Base-by-base conservation (phyloP, 2,797 vertebrate genomes). In the Rousettus madagascariensis region DNA sequence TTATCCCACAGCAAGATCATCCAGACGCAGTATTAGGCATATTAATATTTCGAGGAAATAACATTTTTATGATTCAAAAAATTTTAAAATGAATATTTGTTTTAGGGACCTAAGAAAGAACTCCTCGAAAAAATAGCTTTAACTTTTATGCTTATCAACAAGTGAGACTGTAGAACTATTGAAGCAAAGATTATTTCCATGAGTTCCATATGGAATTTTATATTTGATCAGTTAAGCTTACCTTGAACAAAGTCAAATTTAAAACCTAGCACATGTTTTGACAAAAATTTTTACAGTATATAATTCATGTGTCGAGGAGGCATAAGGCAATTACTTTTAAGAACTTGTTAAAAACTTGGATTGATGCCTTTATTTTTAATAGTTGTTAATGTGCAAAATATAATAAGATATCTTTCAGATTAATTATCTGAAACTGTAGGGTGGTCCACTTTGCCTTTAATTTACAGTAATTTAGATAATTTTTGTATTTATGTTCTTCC, bases 121-220 rank as follows among this genome's bases (percentile, higher is more conserved):
- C 12, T 30, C 20, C 11, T 92, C 59, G 71, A 86, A 96, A 91
- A 91, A 88, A 61, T 28, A 19, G 22, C n/a, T 89, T 95, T 61
- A 80, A 65, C 6, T 74, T 86, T 91, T 75, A 20, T 71, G 68
- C 30, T 89, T 78, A 83, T 89, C 38, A 82, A 46, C 41, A 78
- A 80, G 13, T 71, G 19, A 93, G 65, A 53, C 17, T 80, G 36
- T 46, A 36, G 46, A 68, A 61, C 59, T 95, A 3, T 79, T 91
- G 66, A 96, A 84, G 36, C 89, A 71, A 95, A 90, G 77, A 92
- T 95, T 43, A 83, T 94, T 92, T 90, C 24, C 72, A 66, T 75
- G 68, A 95, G 68, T 92, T 49, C 46, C 43, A 51, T 36, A 16
- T 78, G 78, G 38, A 65, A 74, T 85, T 53, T 59, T 79, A 55